A percentile compares a stretch with the other conserved stretches of the same genome.
Evolutionary conservation across 2,797 vertebrate species (phyloP).

Genomic region (Pogoniulus pusillus): DNA sequence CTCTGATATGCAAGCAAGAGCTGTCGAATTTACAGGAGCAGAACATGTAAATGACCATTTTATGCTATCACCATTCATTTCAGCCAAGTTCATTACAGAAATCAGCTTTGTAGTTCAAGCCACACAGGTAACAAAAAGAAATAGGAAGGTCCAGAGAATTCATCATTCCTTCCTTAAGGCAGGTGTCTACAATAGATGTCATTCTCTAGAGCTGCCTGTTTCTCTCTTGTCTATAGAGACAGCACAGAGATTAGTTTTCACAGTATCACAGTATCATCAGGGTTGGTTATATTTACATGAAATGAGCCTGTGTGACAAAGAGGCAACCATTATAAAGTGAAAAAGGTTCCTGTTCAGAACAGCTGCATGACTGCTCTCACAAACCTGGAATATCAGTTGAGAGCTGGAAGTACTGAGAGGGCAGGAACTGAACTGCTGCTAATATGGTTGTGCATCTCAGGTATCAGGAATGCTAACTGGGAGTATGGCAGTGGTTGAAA

Average conservation of each 20-base stretch:
- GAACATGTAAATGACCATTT: background rate
- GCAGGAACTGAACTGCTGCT: background rate
- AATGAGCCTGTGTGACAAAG: background rate
- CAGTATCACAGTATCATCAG: too few species aligned
- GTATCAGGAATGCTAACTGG: background rate
- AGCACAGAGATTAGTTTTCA: background rate
- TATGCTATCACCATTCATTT: background rate
- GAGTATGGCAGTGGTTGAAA: background rate
- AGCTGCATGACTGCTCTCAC: background rate
- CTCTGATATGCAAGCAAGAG: background rate
- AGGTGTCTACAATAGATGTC: background rate
- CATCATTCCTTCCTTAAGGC: background rate
- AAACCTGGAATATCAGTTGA: background rate
- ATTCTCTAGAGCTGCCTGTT: background rate
- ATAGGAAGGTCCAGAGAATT: background rate
- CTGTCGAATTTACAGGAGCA: background rate
- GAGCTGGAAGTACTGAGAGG: background rate
- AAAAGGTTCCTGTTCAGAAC: background rate
- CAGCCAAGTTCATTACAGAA: background rate
- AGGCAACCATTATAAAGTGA: background rate
- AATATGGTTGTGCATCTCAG: accelerated
- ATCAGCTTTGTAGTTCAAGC: background rate
- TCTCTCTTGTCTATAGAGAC: background rate
- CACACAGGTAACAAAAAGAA: background rate
- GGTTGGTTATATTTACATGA: background rate